Evolutionary conservation across 2,113 vertebrate genomes (phyloP), one percentile per base, ranked within the genome.

Genomic region (Chrysemys picta): DNA sequence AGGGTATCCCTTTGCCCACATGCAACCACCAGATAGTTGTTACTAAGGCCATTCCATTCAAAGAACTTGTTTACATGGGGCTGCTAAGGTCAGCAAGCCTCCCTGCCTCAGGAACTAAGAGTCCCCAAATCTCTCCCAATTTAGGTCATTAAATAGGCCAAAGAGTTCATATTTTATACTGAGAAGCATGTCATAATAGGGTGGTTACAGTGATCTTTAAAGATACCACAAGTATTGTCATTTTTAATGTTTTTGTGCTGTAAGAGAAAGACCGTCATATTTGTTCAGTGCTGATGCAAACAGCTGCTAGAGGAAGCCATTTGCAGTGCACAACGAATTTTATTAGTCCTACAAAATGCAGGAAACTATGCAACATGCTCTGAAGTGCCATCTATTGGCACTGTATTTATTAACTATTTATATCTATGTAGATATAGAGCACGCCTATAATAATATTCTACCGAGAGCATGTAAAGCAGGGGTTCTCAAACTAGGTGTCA

Each of bases 181-280:
- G 29, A 88, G 49, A 93, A 96, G 88, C n/a, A 21, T 0, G 1
- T 59, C n/a, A 22, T 24, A 90, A 27, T 35, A 27, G 35, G 19
- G 80, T 56, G 50, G 42, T 56, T 78, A 10, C 84, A 97, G 56
- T 14, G 35, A 53, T 86, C 59, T 94, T 92, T 90, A 91, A 62
- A 92, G 87, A 89, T 88, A 75, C 94, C 35, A 76, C 1, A 56
- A 80, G 7, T 29, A 82, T 19, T 82, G 29, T 50, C 80, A 21
- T 4, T 35, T 45, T 81, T 16, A 27, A 27, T 65, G 29, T 42
- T 22, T 6, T 0, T 3, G 16, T 92, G 80, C 31, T 91, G 47
- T 82, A 76, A 0, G 1, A 82, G 82, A 56, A 25, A 45, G 72
- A 42, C 38, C 24, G n/a, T 38, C 69, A n/a, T 38, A 22, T 8